A percentile compares a stretch with the other conserved stretches of the same genome.
These are phyloP conservation scores for Dryobota labecula DNA, from an alignment of 2,888 invertebrate genomes.

Conservation along the genomic window DNA sequence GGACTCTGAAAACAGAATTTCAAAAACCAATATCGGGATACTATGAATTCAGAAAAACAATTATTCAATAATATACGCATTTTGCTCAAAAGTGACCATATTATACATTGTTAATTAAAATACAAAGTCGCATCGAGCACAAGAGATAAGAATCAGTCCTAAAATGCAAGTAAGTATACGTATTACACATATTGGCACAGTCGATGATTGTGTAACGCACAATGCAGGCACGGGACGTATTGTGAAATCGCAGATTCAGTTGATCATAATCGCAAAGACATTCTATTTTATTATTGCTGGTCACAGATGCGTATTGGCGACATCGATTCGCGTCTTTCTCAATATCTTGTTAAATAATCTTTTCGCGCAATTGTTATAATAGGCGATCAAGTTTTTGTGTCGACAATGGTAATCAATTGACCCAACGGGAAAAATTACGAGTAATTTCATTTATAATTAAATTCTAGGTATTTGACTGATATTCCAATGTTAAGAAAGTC, in stretches of 20 bases:
- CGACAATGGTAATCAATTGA: constrained; percentile 15
- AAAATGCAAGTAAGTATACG: constrained; percentile 34
- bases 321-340: constrained; percentile 53
- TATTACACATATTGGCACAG: constrained; percentile 42
- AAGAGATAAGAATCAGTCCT: constrained; percentile 35
- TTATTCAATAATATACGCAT: background rate
- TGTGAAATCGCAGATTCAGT: constrained; percentile 57
- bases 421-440: background rate
- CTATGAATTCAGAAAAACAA: too few species aligned
- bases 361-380: constrained; percentile 32
- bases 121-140: background rate
- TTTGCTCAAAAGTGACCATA: background rate
- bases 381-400: constrained; percentile 7
- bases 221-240: constrained; percentile 55
- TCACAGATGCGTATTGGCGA: constrained; percentile 62
- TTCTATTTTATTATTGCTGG: constrained; percentile 62
- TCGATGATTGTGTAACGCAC: constrained; percentile 57
- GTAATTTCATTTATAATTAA: background rate
- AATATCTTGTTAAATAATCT: constrained; percentile 42
- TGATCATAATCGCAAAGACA: constrained; percentile 65
- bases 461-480: constrained; percentile 12
- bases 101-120: constrained; percentile 4
- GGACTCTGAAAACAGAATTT: background rate
- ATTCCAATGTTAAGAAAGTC: background rate
- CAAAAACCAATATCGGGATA: background rate